A percentile compares a stretch with the other conserved stretches of the same genome.
These are phyloP conservation scores for Ecdyonurus torrentis DNA, from an alignment of 2,888 invertebrate genomes.

Conservation along the genomic window DNA sequence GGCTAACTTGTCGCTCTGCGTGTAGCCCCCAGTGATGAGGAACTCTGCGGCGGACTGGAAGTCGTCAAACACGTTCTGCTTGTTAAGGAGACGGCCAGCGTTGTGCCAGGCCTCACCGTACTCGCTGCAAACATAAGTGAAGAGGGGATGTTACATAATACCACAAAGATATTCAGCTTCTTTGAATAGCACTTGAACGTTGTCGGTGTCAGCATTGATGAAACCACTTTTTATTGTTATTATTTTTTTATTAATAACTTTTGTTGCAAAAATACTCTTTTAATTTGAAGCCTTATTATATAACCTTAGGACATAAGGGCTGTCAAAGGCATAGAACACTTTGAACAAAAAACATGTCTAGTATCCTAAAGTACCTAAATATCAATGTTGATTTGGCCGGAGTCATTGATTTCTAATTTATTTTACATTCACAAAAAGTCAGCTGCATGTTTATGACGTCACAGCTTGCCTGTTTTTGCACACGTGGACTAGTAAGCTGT, in stretches of 20 bases:
- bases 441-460: too few species aligned
- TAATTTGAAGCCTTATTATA: too few species aligned
- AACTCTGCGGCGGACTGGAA: slow-evolving; percentile 86
- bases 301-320: too few species aligned
- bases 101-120: slow-evolving; percentile 98
- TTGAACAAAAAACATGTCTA: too few species aligned
- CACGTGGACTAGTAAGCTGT: too few species aligned
- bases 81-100: slow-evolving; percentile 73
- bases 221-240: neutral
- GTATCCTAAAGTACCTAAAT: too few species aligned
- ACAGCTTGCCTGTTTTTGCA: too few species aligned
- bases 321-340: too few species aligned
- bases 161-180: neutral
- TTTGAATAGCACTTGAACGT: neutral
- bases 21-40: slow-evolving; percentile 65
- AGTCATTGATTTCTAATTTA: too few species aligned
- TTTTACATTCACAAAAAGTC: too few species aligned
- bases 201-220: neutral
- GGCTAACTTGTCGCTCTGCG: slow-evolving; percentile 50
- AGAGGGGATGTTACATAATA: too few species aligned
- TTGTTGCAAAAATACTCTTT: neutral
- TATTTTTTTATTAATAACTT: neutral
- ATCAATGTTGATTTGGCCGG: too few species aligned
- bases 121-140: slow-evolving; percentile 43
- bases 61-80: slow-evolving; percentile 96